Percentiles rank a stretch among this genome's conserved stretches.
Conservation (phyloP, 2,113 vertebrate genomes). For the Cheilinus undulatus region DNA sequence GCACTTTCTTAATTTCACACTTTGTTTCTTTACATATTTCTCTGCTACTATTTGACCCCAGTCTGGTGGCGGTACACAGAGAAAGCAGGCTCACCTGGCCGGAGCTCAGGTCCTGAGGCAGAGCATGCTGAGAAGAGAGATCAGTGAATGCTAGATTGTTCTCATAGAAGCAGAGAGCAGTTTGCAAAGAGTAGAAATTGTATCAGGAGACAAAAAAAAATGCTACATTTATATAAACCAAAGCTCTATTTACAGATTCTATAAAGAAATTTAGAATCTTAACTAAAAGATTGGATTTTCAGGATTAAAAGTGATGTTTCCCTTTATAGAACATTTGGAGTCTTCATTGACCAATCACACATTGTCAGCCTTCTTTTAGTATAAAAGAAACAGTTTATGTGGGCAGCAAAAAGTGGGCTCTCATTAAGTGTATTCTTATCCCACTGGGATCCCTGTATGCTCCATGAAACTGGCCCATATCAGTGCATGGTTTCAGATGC, state of each 20-base stretch:
- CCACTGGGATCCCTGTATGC: no score
- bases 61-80: slow-evolving; percentile 48
- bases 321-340: no score
- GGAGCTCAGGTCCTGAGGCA: slow-evolving; percentile 85
- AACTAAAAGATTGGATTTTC: no score
- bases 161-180: slow-evolving; percentile 55
- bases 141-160: slow-evolving; percentile 77
- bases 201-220: slow-evolving; percentile 5
- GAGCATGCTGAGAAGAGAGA: slow-evolving; percentile 88
- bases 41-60: slow-evolving; percentile 54
- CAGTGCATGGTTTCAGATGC: no score
- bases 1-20: neutral
- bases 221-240: neutral
- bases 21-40: neutral
- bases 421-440: no score
- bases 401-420: no score
- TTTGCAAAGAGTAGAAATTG: slow-evolving; percentile 24
- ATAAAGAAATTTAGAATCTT: neutral
- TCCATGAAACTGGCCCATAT: no score
- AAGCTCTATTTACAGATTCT: neutral
- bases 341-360: no score
- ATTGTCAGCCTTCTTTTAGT: no score
- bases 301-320: no score
- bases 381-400: no score
- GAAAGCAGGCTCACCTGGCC: slow-evolving; percentile 87